These are phyloP conservation scores for Callocephalon fimbriatum DNA, from an alignment of 2,113 vertebrate species.

Conservation along the genomic window DNA sequence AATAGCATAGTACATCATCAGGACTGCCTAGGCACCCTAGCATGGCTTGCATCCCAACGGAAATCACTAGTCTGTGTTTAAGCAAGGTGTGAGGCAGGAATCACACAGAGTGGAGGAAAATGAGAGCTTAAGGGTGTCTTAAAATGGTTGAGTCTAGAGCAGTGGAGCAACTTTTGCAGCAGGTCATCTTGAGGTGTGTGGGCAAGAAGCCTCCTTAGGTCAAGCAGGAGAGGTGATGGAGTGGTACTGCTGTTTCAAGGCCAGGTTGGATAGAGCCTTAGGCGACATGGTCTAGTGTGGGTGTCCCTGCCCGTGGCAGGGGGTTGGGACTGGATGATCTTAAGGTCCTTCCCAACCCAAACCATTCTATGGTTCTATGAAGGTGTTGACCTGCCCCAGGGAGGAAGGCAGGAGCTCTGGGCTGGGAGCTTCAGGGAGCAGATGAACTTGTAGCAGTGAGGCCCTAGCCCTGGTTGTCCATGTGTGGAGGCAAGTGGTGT, in stretches of 20 bases:
- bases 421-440: neutral
- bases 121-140: neutral
- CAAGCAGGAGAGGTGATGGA: neutral
- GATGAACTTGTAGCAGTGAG: rapidly evolving
- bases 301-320: neutral
- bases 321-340: neutral
- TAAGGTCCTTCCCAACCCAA: neutral
- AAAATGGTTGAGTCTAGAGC: neutral
- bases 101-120: neutral
- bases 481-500: rapidly evolving
- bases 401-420: neutral
- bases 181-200: neutral
- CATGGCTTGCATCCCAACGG: neutral
- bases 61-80: neutral
- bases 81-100: neutral
- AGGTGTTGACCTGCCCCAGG: neutral
- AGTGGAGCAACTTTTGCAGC: neutral
- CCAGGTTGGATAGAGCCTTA: neutral
- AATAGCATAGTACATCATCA: neutral
- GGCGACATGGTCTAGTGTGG: neutral
- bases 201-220: neutral
- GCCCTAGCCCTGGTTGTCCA: no score
- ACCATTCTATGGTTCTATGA: neutral
- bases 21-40: neutral
- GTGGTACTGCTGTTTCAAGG: neutral